Percentiles rank a stretch among this genome's conserved stretches.
Evolutionary conservation across 2,113 vertebrate genomes (phyloP).

Genomic region (Glaucomys volans): DNA sequence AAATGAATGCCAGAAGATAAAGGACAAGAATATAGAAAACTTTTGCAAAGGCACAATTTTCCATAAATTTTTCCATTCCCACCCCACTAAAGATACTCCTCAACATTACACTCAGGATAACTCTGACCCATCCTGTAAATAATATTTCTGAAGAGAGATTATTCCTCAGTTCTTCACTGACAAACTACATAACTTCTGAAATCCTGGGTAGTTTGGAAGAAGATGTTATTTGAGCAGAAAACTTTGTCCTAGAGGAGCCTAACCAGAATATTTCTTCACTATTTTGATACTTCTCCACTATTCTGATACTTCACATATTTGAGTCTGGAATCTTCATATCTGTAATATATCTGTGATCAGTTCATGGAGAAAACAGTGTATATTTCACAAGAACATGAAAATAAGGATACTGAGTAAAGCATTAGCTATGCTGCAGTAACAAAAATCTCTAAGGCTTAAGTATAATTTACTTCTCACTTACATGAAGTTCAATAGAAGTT

Average conservation of each 20-base stretch:
- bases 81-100: neutral
- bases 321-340: neutral
- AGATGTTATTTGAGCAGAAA: neutral
- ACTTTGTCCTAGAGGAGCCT: neutral
- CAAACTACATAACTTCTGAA: neutral
- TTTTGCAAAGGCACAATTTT: neutral
- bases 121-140: neutral
- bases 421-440: neutral
- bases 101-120: neutral
- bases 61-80: neutral
- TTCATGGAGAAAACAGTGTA: neutral
- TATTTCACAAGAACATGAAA: constrained; percentile 14
- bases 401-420: neutral
- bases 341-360: neutral
- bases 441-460: constrained; percentile 8
- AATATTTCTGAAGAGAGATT: neutral
- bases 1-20: neutral
- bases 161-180: neutral
- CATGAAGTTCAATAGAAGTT: neutral
- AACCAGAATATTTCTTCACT: constrained; percentile 9
- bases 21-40: neutral
- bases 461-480: constrained; percentile 34
- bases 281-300: neutral
- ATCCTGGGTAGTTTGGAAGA: constrained; percentile 22
- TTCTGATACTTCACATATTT: neutral